Evolutionary conservation across 2,888 invertebrate species (phyloP).

Genomic region (Synergus gifuensis): DNA sequence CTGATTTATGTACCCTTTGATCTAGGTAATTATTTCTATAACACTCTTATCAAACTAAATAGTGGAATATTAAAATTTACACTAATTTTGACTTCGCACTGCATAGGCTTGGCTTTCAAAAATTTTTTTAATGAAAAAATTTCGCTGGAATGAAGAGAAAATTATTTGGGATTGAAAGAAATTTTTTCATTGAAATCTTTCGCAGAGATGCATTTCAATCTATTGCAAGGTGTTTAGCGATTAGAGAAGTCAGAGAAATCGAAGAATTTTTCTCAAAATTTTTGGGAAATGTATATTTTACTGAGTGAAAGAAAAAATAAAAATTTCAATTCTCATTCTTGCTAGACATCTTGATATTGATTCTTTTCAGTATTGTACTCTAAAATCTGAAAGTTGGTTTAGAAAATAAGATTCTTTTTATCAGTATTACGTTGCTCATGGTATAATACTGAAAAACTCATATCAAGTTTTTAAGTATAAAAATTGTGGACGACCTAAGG

Average conservation of each 20-base stretch:
- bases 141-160: neutral
- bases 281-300: neutral
- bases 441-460: neutral
- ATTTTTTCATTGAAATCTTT: neutral
- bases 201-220: neutral
- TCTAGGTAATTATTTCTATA: neutral
- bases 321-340: too few species aligned
- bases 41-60: neutral
- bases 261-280: neutral
- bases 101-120: constrained; percentile 13
- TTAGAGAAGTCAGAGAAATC: neutral
- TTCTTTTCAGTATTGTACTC: neutral
- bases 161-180: neutral
- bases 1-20: neutral
- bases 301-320: too few species aligned
- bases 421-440: constrained; percentile 8
- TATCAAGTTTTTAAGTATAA: neutral
- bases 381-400: constrained; percentile 2
- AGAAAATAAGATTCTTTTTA: neutral
- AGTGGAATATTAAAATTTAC: neutral
- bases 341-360: neutral
- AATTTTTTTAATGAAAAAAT: constrained; percentile 8
- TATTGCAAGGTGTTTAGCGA: neutral
- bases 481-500: constrained; percentile 5
- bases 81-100: constrained; percentile 10